Evolutionary conservation across 2,797 vertebrate genomes (phyloP).

Genomic region (Capromys pilorides): DNA sequence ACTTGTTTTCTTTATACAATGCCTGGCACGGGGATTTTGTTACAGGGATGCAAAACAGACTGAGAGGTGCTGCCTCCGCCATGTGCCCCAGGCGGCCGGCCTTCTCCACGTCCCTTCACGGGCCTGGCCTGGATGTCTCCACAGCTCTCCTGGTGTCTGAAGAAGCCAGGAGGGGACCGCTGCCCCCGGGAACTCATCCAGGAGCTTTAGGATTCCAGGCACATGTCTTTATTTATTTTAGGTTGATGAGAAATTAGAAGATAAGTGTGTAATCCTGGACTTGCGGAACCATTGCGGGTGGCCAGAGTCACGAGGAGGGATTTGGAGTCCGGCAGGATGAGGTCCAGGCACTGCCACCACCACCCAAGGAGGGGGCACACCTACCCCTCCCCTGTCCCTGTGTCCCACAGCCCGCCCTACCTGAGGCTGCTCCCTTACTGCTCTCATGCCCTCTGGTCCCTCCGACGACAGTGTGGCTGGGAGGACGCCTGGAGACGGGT

Average conservation of each 20-base stretch:
- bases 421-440: background rate
- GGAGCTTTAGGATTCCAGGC: conserved; percentile 34
- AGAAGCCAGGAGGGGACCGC: accelerated
- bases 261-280: background rate
- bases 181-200: accelerated
- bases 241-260: conserved; percentile 38
- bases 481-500: background rate
- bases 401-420: background rate
- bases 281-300: background rate
- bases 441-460: background rate
- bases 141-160: accelerated
- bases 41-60: background rate
- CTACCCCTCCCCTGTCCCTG: accelerated
- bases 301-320: background rate
- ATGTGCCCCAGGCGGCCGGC: accelerated
- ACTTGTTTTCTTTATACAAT: background rate
- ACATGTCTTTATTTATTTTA: conserved; percentile 54
- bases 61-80: accelerated
- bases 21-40: background rate
- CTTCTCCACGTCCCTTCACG: accelerated
- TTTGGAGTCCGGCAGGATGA: background rate
- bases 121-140: background rate
- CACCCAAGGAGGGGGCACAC: accelerated
- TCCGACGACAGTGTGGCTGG: accelerated
- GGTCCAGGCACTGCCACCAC: background rate